Evolutionary conservation across 2,113 vertebrate genomes (phyloP).

Genomic region (Sinocyclocheilus maitianheensis): DNA sequence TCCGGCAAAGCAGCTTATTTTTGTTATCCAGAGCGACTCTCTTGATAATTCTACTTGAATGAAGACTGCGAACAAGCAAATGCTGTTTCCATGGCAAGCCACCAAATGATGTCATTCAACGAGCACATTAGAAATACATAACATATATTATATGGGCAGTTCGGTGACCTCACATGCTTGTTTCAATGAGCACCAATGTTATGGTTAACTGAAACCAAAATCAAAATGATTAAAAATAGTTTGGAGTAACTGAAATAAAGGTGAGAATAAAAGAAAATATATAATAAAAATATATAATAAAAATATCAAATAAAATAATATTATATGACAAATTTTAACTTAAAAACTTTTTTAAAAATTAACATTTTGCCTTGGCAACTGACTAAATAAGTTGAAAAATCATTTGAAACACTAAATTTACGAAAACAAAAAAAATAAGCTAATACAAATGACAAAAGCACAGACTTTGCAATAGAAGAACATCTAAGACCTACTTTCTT

Average conservation of each 20-base stretch:
- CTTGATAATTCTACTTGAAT: slow-evolving; percentile 25
- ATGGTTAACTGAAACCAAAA: neutral
- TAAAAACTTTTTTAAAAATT: too few relatives aligned
- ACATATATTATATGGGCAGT: neutral
- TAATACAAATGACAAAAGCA: too few relatives aligned
- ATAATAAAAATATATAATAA: too few relatives aligned
- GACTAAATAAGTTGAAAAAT: too few relatives aligned
- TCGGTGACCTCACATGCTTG: neutral
- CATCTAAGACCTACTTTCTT: slow-evolving; percentile 23
- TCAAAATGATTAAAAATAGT: neutral
- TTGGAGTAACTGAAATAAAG: neutral
- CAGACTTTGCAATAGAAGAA: neutral
- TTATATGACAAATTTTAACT: too few relatives aligned
- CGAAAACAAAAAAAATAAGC: too few relatives aligned
- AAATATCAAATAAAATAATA: too few relatives aligned
- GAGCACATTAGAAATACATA: neutral
- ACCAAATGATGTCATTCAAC: slow-evolving; percentile 4
- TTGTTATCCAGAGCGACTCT: slow-evolving; percentile 17
- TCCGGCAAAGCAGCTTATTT: slow-evolving; percentile 13
- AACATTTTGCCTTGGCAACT: too few relatives aligned
- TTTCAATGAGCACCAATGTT: neutral
- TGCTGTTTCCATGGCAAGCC: slow-evolving; percentile 16
- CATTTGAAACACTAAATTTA: too few relatives aligned
- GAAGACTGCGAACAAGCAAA: neutral
- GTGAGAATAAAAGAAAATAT: neutral